phyloP scores from a whole-genome alignment of 2,113 vertebrate genomes.

The Stegostoma tigrinum region DNA sequence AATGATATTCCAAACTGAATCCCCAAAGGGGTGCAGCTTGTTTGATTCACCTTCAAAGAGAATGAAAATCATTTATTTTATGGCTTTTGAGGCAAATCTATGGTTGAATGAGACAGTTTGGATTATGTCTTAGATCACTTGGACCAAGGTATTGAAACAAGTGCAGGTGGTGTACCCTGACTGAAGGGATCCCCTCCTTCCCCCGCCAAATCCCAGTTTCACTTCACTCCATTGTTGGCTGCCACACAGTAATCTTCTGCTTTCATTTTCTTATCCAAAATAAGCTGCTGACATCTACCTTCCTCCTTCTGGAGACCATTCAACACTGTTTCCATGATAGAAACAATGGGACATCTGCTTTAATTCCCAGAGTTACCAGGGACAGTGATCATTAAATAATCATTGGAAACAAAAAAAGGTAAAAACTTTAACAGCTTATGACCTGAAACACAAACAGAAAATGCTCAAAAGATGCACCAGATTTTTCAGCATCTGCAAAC shows the following conservation, averaged over 20 bases:
- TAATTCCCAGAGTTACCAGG: neutral
- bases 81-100: neutral
- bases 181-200: neutral
- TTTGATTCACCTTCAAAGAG: neutral
- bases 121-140: neutral
- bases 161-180: neutral
- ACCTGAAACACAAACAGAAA: neutral
- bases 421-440: neutral
- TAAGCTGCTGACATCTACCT: neutral
- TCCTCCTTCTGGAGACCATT: neutral
- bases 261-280: neutral
- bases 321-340: neutral
- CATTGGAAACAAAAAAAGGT: neutral
- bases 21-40: neutral
- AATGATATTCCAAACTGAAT: neutral
- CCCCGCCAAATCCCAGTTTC: neutral
- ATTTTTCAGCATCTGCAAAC: too few relatives aligned
- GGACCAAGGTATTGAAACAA: neutral
- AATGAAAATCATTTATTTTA: neutral
- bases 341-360: neutral
- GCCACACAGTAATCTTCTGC: neutral
- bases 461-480: neutral
- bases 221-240: neutral
- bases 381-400: neutral
- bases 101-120: neutral